Conservation (phyloP, 37 sponge, comb jelly and placozoan species). For the Axinella damicornis region DNA sequence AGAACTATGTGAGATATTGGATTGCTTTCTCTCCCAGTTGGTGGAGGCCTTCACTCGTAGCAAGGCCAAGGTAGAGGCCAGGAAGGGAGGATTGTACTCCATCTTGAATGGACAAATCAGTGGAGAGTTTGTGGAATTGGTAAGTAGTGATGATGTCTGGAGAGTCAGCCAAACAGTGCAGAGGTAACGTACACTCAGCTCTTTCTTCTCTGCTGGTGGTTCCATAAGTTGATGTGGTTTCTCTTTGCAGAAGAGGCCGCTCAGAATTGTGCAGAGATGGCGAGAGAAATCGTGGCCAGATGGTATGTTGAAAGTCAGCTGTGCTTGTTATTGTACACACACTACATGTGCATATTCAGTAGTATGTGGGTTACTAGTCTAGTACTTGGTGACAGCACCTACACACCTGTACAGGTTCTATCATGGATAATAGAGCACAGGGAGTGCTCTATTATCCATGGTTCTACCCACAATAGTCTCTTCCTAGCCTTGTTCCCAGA, state of each 20-base stretch:
- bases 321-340: too few relatives aligned
- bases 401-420: too few relatives aligned
- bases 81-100: slow-evolving; percentile 79
- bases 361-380: too few relatives aligned
- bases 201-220: neutral
- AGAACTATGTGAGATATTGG: neutral
- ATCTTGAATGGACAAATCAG: slow-evolving; percentile 85
- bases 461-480: too few relatives aligned
- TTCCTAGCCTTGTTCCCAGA: too few relatives aligned
- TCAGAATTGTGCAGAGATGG: slow-evolving; percentile 84
- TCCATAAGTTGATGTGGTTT: neutral
- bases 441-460: too few relatives aligned
- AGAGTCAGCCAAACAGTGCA: too few relatives aligned
- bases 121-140: slow-evolving; percentile 88
- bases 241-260: slow-evolving; percentile 37
- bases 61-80: slow-evolving; percentile 63
- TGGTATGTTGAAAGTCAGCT: too few relatives aligned
- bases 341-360: too few relatives aligned
- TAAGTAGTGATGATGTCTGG: slow-evolving; percentile 7
- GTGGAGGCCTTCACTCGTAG: slow-evolving; percentile 85
- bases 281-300: slow-evolving; percentile 85
- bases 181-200: neutral
- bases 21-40: slow-evolving; percentile 34
- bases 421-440: too few relatives aligned
- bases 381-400: too few relatives aligned